A percentile compares a stretch with the other conserved stretches of the same genome.
Evolutionary conservation across 2,888 invertebrate species (phyloP).

Genomic region (Rhogogaster chlorosoma): DNA sequence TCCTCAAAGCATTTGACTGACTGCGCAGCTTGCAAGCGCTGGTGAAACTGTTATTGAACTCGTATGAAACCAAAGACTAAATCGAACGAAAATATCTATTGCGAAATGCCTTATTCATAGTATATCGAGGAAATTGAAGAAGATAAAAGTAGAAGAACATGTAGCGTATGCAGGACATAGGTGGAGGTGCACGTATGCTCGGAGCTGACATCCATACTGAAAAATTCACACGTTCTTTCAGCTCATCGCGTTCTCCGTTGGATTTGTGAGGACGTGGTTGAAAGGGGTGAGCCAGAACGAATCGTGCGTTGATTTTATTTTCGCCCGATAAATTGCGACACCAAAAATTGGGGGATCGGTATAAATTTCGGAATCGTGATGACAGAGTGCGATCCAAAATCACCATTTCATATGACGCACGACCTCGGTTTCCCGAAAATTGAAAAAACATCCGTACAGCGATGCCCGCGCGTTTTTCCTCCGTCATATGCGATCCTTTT

Average conservation of each 20-base stretch:
- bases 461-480: not conserved
- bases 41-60: not conserved
- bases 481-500: not conserved
- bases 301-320: not conserved
- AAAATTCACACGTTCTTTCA: slow-evolving; percentile 61
- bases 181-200: slow-evolving; percentile 35
- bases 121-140: not conserved
- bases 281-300: not conserved
- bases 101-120: not conserved
- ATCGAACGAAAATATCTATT: not conserved
- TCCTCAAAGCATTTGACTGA: not conserved
- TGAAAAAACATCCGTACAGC: not conserved
- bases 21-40: not conserved
- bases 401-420: not conserved
- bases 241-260: slow-evolving; percentile 28
- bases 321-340: not conserved
- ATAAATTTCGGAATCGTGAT: not conserved
- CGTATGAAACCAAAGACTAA: not conserved
- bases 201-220: slow-evolving; percentile 65
- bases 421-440: not conserved
- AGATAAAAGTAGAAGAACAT: not conserved
- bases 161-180: slow-evolving; percentile 17
- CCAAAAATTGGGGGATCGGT: not conserved
- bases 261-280: not conserved
- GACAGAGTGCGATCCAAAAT: not conserved